Evolutionary conservation across 2,797 vertebrate genomes (phyloP).

Genomic region (Mallotus villosus): DNA sequence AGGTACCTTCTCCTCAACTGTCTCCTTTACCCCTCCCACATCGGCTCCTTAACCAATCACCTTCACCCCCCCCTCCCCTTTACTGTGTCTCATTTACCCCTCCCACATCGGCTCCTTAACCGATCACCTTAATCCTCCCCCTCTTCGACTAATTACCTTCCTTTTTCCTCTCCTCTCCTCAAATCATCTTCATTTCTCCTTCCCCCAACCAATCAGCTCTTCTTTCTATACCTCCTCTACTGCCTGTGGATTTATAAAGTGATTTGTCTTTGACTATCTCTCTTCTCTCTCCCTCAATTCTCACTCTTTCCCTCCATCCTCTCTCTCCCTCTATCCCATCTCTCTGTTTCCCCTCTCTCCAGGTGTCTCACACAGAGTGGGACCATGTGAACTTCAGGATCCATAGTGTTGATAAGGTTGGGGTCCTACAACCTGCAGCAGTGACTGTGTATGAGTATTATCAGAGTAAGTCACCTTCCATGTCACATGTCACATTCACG

Average conservation of each 20-base stretch:
- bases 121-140: too few relatives aligned
- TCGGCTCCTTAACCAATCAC: not conserved
- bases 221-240: not conserved
- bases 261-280: not conserved
- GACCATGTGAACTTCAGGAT: conserved; percentile 37
- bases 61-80: too few relatives aligned
- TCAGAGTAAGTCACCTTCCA: not conserved
- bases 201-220: not conserved
- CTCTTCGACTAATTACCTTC: too few relatives aligned
- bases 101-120: too few relatives aligned
- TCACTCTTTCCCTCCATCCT: not conserved
- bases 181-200: too few relatives aligned
- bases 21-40: too few relatives aligned
- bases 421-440: conserved; percentile 36
- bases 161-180: too few relatives aligned
- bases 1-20: conserved; percentile 60
- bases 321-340: not conserved
- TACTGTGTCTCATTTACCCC: too few relatives aligned
- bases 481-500: not conserved
- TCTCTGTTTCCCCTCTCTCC: rapidly evolving
- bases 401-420: conserved; percentile 26
- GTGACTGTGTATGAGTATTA: conserved; percentile 43
- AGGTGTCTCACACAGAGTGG: conserved; percentile 29
- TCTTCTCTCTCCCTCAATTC: not conserved
- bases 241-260: not conserved